phyloP scores from a whole-genome alignment of 2,113 vertebrate species.

The Galeopterus variegatus region DNA sequence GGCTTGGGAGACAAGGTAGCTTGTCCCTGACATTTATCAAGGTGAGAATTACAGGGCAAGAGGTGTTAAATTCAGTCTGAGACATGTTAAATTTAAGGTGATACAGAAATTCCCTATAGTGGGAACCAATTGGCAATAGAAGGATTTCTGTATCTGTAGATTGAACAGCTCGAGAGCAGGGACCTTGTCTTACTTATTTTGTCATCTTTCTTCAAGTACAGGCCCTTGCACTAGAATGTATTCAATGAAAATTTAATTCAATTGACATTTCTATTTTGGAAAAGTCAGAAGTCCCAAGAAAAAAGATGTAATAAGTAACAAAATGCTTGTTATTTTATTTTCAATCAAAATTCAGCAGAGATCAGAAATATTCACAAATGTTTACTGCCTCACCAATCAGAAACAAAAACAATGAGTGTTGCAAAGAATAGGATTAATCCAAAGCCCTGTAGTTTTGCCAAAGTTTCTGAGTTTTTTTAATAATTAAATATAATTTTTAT shows the following conservation, averaged over 20 bases:
- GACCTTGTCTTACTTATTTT: constrained; percentile 38
- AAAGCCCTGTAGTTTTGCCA: neutral
- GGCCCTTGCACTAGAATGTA: neutral
- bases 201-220: constrained; percentile 9
- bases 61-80: neutral
- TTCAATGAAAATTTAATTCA: constrained; percentile 57
- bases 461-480: constrained; percentile 26
- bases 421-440: neutral
- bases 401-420: constrained; percentile 34
- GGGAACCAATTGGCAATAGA: neutral
- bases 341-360: constrained; percentile 67
- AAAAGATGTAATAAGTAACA: constrained; percentile 41
- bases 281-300: constrained; percentile 49
- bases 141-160: neutral
- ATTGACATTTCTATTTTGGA: constrained; percentile 65
- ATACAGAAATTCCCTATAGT: neutral
- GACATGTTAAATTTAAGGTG: neutral
- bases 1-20: neutral
- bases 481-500: constrained; percentile 61
- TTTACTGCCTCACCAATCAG: neutral
- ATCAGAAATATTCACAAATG: constrained; percentile 56
- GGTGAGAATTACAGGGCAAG: neutral
- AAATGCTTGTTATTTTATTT: constrained; percentile 55
- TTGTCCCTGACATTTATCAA: neutral
- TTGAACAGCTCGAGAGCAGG: neutral